phyloP scores from a whole-genome alignment of 2,797 vertebrate genomes.

The Oreonectes daqikongensis region DNA sequence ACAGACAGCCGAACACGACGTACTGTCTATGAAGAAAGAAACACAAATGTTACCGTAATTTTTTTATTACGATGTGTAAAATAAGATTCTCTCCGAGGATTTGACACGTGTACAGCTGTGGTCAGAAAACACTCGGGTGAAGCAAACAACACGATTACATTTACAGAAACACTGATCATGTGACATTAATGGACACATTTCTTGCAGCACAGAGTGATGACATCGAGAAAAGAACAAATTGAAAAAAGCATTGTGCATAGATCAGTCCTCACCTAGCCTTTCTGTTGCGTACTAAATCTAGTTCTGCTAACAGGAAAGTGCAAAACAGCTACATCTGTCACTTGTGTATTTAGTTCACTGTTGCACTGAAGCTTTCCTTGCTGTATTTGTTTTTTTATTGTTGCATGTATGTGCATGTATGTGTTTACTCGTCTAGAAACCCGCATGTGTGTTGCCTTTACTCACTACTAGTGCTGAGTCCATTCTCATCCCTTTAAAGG shows the following conservation, averaged over 20 bases:
- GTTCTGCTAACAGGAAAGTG: conserved; percentile 80
- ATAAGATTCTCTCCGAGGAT: background rate
- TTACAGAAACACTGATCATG: conserved; percentile 64
- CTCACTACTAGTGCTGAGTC: conserved; percentile 77
- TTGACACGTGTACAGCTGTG: conserved; percentile 10
- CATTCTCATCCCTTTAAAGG: conserved; percentile 71
- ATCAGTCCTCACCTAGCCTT: conserved; percentile 66
- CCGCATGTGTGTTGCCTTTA: conserved; percentile 61
- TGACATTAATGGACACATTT: conserved; percentile 62
- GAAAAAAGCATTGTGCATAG: conserved; percentile 86
- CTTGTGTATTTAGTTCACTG: conserved; percentile 79
- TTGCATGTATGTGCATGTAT: conserved; percentile 51
- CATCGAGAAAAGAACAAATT: conserved; percentile 65
- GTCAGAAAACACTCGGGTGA: conserved; percentile 60
- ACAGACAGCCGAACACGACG: background rate
- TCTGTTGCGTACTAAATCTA: conserved; percentile 63
- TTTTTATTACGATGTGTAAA: conserved; percentile 10
- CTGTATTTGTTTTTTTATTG: conserved; percentile 60
- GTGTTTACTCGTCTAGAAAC: conserved; percentile 74
- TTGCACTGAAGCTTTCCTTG: conserved; percentile 77
- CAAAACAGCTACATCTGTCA: conserved; percentile 76
- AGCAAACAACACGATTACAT: conserved; percentile 62
- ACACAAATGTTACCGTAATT: background rate
- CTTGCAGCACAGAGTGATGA: conserved; percentile 73
- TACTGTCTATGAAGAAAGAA: background rate